A percentile compares a stretch with the other conserved stretches of the same genome.
phyloP scores from a whole-genome alignment of 2,113 vertebrate species.

The Ptilorrhoa leucosticta region DNA sequence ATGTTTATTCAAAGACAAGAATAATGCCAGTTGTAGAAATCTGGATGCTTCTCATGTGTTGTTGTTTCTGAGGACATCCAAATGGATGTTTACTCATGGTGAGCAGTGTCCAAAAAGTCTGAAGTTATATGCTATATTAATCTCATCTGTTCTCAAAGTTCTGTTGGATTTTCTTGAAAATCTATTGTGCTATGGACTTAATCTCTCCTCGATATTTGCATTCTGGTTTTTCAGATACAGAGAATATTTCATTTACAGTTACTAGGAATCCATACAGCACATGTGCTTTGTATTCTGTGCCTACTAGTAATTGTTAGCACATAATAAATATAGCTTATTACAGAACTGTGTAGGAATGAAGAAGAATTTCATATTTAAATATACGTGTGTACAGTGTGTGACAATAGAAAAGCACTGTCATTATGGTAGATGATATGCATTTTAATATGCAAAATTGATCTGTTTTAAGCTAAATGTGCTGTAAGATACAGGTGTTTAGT shows the following conservation, averaged over 20 bases:
- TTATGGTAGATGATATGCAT: neutral
- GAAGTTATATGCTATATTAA: neutral
- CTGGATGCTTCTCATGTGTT: neutral
- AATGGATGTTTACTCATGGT: neutral
- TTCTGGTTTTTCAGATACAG: neutral
- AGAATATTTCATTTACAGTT: neutral
- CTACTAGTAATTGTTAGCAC: neutral
- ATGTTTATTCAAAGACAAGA: slow-evolving; percentile 41
- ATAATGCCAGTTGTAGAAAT: slow-evolving; percentile 12
- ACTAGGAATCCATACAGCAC: neutral
- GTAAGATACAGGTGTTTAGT: neutral
- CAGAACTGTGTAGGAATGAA: neutral
- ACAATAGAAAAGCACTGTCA: neutral
- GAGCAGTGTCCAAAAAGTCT: neutral
- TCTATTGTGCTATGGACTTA: neutral
- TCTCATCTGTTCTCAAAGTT: neutral
- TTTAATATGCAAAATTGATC: neutral
- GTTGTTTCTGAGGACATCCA: neutral
- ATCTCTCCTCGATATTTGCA: neutral
- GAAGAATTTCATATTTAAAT: neutral
- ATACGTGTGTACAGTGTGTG: neutral
- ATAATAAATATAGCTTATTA: neutral
- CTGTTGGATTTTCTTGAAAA: neutral
- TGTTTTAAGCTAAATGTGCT: neutral
- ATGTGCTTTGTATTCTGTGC: neutral